These are phyloP conservation scores for Enteromius mattozi DNA, from an alignment of 2,797 vertebrate species.

Conservation along the genomic window DNA sequence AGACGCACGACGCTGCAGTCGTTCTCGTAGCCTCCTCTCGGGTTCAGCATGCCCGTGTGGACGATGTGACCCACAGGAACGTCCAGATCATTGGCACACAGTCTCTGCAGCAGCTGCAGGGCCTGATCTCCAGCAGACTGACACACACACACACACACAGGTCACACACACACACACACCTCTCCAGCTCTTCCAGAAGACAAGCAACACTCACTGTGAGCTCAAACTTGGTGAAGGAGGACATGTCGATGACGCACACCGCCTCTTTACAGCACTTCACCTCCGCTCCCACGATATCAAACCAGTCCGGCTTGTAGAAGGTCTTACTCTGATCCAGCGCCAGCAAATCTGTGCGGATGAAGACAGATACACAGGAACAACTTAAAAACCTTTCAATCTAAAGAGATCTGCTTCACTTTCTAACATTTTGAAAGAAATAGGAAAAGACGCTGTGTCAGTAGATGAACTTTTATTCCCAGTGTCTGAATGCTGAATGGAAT, in stretches of 20 bases:
- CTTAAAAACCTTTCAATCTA: not conserved
- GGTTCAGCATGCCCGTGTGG: conserved; percentile 97
- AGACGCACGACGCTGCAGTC: conserved; percentile 97
- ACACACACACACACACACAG: not conserved
- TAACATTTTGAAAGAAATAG: too few species aligned
- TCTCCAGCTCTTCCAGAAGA: not conserved
- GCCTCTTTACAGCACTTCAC: conserved; percentile 99
- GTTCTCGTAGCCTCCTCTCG: conserved; percentile 93
- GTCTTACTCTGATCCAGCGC: conserved; percentile 97
- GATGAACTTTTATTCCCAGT: too few species aligned
- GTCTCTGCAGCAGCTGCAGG: conserved; percentile 86
- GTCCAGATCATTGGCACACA: conserved; percentile 95
- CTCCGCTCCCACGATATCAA: conserved; percentile 95
- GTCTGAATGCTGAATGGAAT: too few species aligned
- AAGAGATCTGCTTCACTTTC: too few species aligned
- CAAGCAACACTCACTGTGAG: conserved; percentile 86
- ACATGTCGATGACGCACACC: conserved; percentile 98
- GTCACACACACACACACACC: not conserved
- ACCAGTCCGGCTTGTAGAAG: conserved; percentile 99
- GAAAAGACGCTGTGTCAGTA: too few species aligned
- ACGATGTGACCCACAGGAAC: conserved; percentile 96
- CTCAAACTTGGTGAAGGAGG: conserved; percentile 98
- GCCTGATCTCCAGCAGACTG: conserved; percentile 92
- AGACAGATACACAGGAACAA: not conserved
- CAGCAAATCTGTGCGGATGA: conserved; percentile 82